Percentiles rank a stretch among this genome's conserved stretches.
Evolutionary conservation across 1,140 invertebrate genomes (phyloP).

Genomic region (Homalodisca vitripennis): DNA sequence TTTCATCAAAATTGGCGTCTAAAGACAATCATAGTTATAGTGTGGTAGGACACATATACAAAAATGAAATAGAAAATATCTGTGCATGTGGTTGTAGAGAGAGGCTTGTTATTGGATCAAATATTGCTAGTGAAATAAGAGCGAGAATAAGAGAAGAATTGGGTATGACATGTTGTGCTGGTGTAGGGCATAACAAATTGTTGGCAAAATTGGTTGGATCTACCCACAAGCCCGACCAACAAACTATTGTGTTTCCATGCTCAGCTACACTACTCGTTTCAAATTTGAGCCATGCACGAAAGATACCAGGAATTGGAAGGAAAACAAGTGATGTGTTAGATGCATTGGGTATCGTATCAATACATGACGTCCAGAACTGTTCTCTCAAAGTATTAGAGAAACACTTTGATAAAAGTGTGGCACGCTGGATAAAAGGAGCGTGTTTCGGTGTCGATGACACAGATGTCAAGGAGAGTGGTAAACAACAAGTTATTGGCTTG

Average conservation of each 20-base stretch:
- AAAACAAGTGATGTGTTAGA: constrained; percentile 62
- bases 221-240: constrained; percentile 75
- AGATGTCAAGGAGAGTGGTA: constrained; percentile 65
- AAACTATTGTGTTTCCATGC: constrained; percentile 73
- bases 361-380: constrained; percentile 64
- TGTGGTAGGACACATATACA: constrained; percentile 57
- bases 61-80: constrained; percentile 48
- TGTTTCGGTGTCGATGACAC: constrained; percentile 68
- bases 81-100: constrained; percentile 70
- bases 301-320: constrained; percentile 71
- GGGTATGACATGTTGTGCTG: constrained; percentile 75
- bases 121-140: constrained; percentile 69
- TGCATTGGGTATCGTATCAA: constrained; percentile 60
- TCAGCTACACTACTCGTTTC: constrained; percentile 62
- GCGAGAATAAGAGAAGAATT: constrained; percentile 62
- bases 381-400: constrained; percentile 57
- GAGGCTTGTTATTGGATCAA: constrained; percentile 62
- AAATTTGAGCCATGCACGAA: constrained; percentile 56
- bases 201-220: constrained; percentile 74
- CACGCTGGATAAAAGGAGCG: constrained; percentile 63
- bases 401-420: constrained; percentile 63
- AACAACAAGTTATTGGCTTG: constrained; percentile 67
- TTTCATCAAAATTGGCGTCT: constrained; percentile 54
- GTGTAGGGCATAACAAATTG: constrained; percentile 80
- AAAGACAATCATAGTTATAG: constrained; percentile 26